phyloP scores from a whole-genome alignment of 2,888 invertebrate species.

The Phlogophora meticulosa region DNA sequence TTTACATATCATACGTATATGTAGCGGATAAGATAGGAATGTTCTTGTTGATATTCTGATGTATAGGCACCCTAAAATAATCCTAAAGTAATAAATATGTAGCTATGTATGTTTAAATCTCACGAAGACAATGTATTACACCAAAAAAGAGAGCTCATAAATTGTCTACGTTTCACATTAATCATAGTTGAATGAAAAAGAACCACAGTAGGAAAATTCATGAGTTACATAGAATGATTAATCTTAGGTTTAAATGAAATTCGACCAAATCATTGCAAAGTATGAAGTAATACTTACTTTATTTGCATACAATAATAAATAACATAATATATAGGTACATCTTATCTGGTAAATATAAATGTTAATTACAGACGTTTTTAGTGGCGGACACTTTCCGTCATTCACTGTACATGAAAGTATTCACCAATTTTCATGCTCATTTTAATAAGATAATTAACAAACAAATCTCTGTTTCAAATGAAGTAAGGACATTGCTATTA shows the following conservation, averaged over 20 bases:
- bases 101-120: slow-evolving; percentile 1
- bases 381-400: no score
- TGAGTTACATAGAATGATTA: slow-evolving; percentile 22
- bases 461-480: background rate
- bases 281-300: no score
- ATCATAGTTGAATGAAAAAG: slow-evolving; percentile 43
- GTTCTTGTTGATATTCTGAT: no score
- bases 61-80: background rate
- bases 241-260: slow-evolving; percentile 41
- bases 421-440: no score
- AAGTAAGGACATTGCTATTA: background rate
- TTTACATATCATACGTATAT: no score
- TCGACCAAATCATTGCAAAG: slow-evolving; percentile 8
- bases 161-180: slow-evolving; percentile 44
- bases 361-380: no score
- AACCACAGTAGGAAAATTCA: slow-evolving; percentile 11
- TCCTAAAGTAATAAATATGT: slow-evolving; percentile 17
- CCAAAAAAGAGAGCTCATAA: slow-evolving; percentile 34
- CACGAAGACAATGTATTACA: slow-evolving; percentile 24
- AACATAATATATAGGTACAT: no score
- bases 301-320: no score
- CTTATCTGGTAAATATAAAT: no score
- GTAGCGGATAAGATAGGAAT: background rate
- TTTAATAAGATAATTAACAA: no score
- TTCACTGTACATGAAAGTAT: no score